Evolutionary conservation across 2,797 vertebrate genomes (phyloP), one percentile per base, ranked within the genome.

Genomic region (Lindbergichthys nudifrons): DNA sequence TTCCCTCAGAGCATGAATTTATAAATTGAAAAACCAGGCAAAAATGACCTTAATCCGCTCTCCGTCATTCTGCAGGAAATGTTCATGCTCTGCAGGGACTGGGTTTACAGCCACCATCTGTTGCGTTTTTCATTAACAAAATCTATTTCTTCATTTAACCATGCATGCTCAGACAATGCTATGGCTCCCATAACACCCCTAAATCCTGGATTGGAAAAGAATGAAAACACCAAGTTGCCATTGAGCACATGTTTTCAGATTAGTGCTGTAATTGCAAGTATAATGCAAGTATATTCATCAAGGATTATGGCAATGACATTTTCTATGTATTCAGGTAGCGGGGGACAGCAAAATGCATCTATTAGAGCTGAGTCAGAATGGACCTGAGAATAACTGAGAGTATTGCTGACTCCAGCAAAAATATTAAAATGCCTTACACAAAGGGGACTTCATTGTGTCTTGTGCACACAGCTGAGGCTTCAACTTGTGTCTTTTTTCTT

Each of bases 41-140:
- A 90, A 93, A 93, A 92, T 92, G 92, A 94, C 92, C 93, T 92
- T 93, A 94, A 94, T 94, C 93, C 89, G 81, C 88, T 86, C 85
- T 61, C 85, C 81, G 88, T 88, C 89, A 85, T 92, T 92, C 88
- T 82, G 90, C 90, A 75, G 92, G 86, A 93, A 92, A 91, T 82
- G 90, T 88, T 89, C 56, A 21, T 75, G 87, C 89, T 93, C 92
- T 86, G 87, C 80, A 66, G 93, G 90, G 92, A 94, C 79, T 18
- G 81, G 86, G 84, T 92, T 92, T 91, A 89, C 87, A 86, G 89
- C 87, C 87, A 79, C 94, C 93, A 93, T 93, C 93, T 94, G 93
- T 93, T 94, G 91, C 89, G 67, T 93, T 93, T 94, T 94, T 93
- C 92, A 94, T 93, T 94, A 93, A 92, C 91, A 91, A 91, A 92